phyloP scores from a whole-genome alignment of 2,797 vertebrate species.

The Notamacropus eugenii region DNA sequence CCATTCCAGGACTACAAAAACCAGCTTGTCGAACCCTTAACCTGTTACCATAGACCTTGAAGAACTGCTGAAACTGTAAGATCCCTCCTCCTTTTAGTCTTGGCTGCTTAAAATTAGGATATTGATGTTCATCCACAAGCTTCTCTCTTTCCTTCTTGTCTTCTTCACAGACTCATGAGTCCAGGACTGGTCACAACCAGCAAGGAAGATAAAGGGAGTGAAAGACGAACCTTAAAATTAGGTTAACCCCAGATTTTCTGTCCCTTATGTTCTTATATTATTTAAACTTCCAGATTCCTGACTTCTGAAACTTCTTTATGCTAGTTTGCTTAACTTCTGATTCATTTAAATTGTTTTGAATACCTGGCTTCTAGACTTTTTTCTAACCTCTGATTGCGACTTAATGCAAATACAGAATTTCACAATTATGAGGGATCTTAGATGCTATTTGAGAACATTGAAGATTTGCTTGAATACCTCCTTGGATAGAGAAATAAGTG shows the following conservation, averaged over 20 bases:
- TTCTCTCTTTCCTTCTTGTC: not conserved
- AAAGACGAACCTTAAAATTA: not conserved
- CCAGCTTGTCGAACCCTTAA: not conserved
- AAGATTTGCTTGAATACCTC: no score
- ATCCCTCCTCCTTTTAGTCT: not conserved
- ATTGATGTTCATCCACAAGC: not conserved
- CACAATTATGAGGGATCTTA: no score
- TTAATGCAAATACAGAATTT: no score
- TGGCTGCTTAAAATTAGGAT: not conserved
- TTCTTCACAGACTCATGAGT: not conserved
- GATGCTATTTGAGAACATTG: no score
- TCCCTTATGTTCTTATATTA: not conserved
- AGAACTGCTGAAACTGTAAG: not conserved
- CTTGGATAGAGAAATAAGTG: no score
- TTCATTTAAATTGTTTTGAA: not conserved
- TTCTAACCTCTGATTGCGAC: no score
- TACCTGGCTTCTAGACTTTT: not conserved
- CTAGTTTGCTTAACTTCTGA: not conserved
- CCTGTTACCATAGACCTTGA: not conserved
- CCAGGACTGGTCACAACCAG: not conserved
- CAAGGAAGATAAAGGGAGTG: not conserved
- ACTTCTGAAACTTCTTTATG: not conserved
- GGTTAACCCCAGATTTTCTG: not conserved
- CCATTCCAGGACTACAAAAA: not conserved
- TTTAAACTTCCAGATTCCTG: not conserved